Base-by-base conservation (phyloP, 1,140 invertebrate genomes). In the Zaprionus inermis region DNA sequence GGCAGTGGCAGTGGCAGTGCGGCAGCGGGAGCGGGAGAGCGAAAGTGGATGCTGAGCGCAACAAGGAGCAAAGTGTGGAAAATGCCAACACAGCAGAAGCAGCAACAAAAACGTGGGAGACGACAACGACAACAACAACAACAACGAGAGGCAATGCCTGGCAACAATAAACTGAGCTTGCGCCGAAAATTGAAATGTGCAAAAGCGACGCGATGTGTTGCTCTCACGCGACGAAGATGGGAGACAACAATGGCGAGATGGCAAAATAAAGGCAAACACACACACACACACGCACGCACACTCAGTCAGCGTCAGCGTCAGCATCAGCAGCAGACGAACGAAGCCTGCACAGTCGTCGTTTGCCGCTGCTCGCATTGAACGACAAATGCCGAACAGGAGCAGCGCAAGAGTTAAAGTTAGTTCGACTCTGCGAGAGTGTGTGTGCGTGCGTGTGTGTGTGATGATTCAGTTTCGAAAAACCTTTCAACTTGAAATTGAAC, bases 81-180 rank as follows among this genome's bases (percentile, higher is more conserved):
- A 89, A 86, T 83, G 66, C 79, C 83, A 80, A 52, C 70, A 75
- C 64, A 72, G 61, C 77, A 79, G 69, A 66, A 74, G 59, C 79
- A 81, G 59, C 49, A 74, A 59, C 54, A 57, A 32, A n/a, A 16
- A 16, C n/a, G 38, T 44, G 38, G n/a, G 38, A 44, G 38, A 44
- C 38, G 6, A 7, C 38, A 41, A 6, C 30, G 6, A 10, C 56
- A 51, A 18, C 67, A 70, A 54, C 64, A 55, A 65, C 70, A 71
- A 70, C 58, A 82, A 60, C 64, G n/a, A 61, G 52, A 58, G 69
- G 72, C 78, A 78, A 86, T 69, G n/a, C n/a, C n/a, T n/a, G 69
- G 67, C 78, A 89, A 88, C 84, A 88, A 88, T 89, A 89, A 69
- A 89, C 84, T 89, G 84, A 80, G 84, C 81, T 89, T 89, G 84